Evolutionary conservation across 1,140 invertebrate species (phyloP), one percentile per base, ranked within the genome.

Genomic region (Tetraneura akinire): DNA sequence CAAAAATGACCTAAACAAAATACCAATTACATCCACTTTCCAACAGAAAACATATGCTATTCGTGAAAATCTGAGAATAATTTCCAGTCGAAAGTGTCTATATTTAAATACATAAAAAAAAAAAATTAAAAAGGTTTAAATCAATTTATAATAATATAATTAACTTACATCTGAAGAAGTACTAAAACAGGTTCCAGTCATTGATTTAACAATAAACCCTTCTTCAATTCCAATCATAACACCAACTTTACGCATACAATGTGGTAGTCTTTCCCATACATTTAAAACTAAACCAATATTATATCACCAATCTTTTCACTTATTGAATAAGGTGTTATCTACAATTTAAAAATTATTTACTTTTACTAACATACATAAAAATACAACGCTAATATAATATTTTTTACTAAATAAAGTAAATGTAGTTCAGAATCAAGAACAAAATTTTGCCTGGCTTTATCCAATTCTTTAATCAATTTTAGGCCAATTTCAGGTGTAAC

Each of bases 401-500:
- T 26, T 26, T 26, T 55, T 83, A 96, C 94, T 83, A 97, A 87
- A 86, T 98, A 99, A 66, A 99, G 90, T 47, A 98, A 89, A 86
- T 99, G 98, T 0, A 99, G 88, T 84, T 99, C 97, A 82, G 92
- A 95, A 84, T 98, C 96, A 11, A 99, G 87, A 0, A 96, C 95
- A 85, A 99, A 93, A 83, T 92, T 94, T 83, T 92, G 91, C 57
- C 96, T 87, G 0, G 97, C 96, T 86, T 92, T 93, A 84, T 96
- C 91, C n/a, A 99, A 85, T 85, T 98, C 97, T 83, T 91, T 90
- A 84, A 98, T 95, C 23, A 98, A 88, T 45, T 91, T 88, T 5
- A 98, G 87, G 3, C 94, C 96, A 85, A 98, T 96, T 85, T 93
- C 92, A 0, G 97, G 97, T 21, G 95, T 91, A 85, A 99, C 90